Conservation (phyloP, 2,888 invertebrate species). For the Apotomis capreana region DNA sequence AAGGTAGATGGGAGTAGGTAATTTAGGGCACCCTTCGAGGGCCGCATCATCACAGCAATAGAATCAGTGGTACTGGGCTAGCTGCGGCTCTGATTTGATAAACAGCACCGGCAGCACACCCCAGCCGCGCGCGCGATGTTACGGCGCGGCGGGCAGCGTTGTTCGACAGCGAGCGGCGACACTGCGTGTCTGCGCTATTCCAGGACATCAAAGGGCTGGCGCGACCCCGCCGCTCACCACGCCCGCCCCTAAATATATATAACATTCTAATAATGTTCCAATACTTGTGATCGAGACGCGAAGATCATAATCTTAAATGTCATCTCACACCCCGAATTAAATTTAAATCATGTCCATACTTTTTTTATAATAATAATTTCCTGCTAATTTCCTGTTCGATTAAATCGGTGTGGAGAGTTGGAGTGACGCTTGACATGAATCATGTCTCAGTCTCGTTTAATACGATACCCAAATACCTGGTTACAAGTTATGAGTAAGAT, state of each 20-base stretch:
- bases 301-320: constrained; percentile 11
- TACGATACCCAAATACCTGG: too few relatives aligned
- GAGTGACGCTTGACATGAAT: constrained; percentile 2
- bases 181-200: constrained; percentile 15
- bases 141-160: too few relatives aligned
- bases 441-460: background rate
- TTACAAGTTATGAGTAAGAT: too few relatives aligned
- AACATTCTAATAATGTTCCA: constrained; percentile 6
- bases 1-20: too few relatives aligned
- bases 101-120: too few relatives aligned
- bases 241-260: constrained; percentile 10
- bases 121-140: too few relatives aligned
- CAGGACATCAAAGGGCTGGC: constrained; percentile 22
- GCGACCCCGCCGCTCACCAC: background rate
- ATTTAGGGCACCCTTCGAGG: too few relatives aligned
- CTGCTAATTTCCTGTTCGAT: constrained; percentile 31
- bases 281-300: background rate
- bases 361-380: too few relatives aligned
- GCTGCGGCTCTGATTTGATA: too few relatives aligned
- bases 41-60: too few relatives aligned
- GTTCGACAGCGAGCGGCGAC: too few relatives aligned
- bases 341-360: constrained; percentile 9
- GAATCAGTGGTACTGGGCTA: too few relatives aligned
- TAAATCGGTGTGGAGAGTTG: background rate
- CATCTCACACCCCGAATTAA: constrained; percentile 12